phyloP scores from a whole-genome alignment of 2,113 vertebrate genomes.

The Lagopus muta region DNA sequence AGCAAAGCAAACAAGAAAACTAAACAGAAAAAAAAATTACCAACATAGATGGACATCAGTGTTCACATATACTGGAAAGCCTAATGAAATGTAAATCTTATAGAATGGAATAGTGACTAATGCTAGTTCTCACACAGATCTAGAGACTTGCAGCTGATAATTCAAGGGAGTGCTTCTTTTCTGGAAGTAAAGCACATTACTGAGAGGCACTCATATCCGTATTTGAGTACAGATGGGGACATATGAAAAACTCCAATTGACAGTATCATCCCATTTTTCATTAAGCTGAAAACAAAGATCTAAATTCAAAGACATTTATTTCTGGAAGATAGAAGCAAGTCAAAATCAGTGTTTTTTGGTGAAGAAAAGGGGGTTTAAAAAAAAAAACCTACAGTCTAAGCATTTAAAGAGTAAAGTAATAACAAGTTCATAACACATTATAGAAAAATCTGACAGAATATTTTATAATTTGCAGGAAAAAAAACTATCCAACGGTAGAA shows the following conservation, averaged over 20 bases:
- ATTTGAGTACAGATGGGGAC: background rate
- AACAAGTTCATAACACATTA: background rate
- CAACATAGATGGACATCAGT: background rate
- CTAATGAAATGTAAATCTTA: background rate
- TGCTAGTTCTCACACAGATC: background rate
- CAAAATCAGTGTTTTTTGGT: background rate
- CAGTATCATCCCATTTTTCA: background rate
- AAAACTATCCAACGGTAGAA: background rate
- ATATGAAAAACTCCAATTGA: background rate
- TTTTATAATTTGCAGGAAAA: background rate
- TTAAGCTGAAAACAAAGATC: conserved; percentile 18
- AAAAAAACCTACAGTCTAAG: background rate
- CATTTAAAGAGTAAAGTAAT: background rate
- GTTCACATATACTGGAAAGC: background rate
- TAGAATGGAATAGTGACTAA: background rate
- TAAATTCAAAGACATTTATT: background rate
- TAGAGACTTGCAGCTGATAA: fast-evolving
- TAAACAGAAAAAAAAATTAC: background rate
- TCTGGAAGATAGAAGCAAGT: background rate
- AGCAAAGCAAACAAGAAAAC: background rate
- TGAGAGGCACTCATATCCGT: background rate
- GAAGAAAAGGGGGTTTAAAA: conserved; percentile 1
- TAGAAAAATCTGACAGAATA: background rate
- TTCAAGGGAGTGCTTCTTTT: background rate
- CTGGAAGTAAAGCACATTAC: background rate